These are phyloP conservation scores for Drosophila pseudotakahashii DNA, from an alignment of 2,888 invertebrate genomes.

Conservation along the genomic window DNA sequence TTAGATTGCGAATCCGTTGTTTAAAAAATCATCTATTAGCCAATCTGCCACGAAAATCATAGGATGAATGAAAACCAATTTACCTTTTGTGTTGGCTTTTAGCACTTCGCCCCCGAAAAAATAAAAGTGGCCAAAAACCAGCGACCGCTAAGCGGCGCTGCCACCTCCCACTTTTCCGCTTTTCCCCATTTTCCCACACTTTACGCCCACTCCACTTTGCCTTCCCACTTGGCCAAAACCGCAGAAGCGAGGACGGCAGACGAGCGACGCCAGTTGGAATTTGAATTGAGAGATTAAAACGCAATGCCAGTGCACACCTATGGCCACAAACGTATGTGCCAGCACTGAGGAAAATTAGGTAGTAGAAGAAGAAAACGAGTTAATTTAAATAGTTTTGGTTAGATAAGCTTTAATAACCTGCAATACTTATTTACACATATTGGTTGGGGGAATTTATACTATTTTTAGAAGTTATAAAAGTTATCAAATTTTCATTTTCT, in stretches of 20 bases:
- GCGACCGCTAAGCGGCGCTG: constrained; percentile 23
- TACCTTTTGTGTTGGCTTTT: constrained; percentile 20
- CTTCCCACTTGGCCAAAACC: constrained; percentile 44
- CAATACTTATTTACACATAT: background rate
- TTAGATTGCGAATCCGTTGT: background rate
- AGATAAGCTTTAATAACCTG: no score
- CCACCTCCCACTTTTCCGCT: constrained; percentile 16
- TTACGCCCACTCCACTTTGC: constrained; percentile 15
- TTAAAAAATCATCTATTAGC: constrained; percentile 16
- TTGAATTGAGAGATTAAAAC: constrained; percentile 76
- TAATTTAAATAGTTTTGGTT: no score
- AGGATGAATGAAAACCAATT: constrained; percentile 28
- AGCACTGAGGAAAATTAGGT: background rate
- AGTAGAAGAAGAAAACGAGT: no score
- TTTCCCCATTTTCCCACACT: constrained; percentile 18
- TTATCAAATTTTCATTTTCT: no score
- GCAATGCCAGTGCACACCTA: constrained; percentile 37
- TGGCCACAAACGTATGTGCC: background rate
- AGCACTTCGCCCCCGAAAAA: constrained; percentile 23
- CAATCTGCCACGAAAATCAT: constrained; percentile 8
- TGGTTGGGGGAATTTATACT: no score
- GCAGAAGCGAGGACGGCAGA: constrained; percentile 29
- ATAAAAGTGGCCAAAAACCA: constrained; percentile 36
- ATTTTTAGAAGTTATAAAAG: no score
- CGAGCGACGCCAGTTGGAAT: constrained; percentile 47